These are phyloP conservation scores for Frankliniella intonsa DNA, from an alignment of 2,888 invertebrate species.

Conservation along the genomic window DNA sequence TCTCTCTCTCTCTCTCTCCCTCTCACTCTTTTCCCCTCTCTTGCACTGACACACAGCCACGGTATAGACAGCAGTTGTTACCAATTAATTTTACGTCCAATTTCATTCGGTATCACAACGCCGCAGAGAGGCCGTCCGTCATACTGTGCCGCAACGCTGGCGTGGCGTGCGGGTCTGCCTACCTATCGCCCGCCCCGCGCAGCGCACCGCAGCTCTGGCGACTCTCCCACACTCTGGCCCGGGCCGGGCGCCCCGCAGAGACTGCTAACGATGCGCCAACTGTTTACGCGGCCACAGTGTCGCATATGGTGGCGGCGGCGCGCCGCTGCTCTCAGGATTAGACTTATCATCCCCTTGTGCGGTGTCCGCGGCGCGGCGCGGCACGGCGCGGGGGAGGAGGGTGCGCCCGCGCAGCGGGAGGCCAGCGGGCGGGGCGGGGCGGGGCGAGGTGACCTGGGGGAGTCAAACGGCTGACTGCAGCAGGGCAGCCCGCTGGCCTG, in stretches of 20 bases:
- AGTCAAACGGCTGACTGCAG: conserved; percentile 32
- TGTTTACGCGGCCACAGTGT: conserved; percentile 15
- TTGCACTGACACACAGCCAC: neutral
- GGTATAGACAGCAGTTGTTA: neutral
- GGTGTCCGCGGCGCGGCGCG: too few relatives aligned
- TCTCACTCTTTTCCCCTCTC: neutral
- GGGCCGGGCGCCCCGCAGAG: neutral
- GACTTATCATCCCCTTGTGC: too few relatives aligned
- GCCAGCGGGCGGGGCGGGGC: neutral
- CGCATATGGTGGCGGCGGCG: neutral
- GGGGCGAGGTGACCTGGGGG: conserved; percentile 29
- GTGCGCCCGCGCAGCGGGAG: neutral
- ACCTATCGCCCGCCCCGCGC: neutral
- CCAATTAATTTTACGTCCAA: too few relatives aligned
- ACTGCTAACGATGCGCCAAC: conserved; percentile 3
- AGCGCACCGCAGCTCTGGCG: too few relatives aligned
- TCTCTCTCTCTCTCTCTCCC: neutral
- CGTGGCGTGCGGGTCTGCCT: too few relatives aligned
- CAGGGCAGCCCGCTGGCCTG: conserved; percentile 4
- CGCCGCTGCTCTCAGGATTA: neutral
- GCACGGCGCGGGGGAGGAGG: too few relatives aligned
- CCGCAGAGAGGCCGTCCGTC: too few relatives aligned
- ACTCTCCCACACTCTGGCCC: too few relatives aligned
- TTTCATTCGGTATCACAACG: too few relatives aligned
- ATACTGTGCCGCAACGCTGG: too few relatives aligned